These are phyloP conservation scores for Labeo catla DNA, from an alignment of 2,113 vertebrate species.

Conservation along the genomic window DNA sequence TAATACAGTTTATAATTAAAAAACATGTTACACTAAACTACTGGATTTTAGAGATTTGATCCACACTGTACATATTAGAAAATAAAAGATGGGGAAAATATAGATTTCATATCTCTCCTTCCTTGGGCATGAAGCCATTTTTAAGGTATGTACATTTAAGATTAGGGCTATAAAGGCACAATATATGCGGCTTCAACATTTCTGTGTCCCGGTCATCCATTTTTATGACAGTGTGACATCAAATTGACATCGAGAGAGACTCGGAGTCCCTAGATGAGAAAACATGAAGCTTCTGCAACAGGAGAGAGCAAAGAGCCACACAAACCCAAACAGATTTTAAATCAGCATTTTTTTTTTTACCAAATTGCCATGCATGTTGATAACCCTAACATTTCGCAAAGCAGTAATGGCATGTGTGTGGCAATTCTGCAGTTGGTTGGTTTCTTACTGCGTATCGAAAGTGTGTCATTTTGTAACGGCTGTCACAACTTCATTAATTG, in stretches of 20 bases:
- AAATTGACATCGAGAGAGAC: slow-evolving; percentile 31
- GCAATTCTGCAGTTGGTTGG: background rate
- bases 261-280: background rate
- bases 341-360: background rate
- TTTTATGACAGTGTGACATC: slow-evolving; percentile 20
- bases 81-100: background rate
- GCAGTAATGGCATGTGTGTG: background rate
- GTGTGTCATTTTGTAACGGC: slow-evolving; percentile 40
- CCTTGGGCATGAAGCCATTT: background rate
- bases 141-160: background rate
- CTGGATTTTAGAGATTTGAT: background rate
- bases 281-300: slow-evolving; percentile 3
- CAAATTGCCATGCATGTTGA: background rate
- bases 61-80: background rate
- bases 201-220: slow-evolving; percentile 1
- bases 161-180: background rate
- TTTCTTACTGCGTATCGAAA: background rate
- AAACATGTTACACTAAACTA: background rate
- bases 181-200: background rate
- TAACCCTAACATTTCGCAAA: background rate
- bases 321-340: background rate
- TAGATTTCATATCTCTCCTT: background rate
- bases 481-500: slow-evolving; percentile 64
- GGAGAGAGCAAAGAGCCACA: background rate
- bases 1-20: background rate